phyloP scores from a whole-genome alignment of 2,888 invertebrate species.

The Notodromas monacha region DNA sequence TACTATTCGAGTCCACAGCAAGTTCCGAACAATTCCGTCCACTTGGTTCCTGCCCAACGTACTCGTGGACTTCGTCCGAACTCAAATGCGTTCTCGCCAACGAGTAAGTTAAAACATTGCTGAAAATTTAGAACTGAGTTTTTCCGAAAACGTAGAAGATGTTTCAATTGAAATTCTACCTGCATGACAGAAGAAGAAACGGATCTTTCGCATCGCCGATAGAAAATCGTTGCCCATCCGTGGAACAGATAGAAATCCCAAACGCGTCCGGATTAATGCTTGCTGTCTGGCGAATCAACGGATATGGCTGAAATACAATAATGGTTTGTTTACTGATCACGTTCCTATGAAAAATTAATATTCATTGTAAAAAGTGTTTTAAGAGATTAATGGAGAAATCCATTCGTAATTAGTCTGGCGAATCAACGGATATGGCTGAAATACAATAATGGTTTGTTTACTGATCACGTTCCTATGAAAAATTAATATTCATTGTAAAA shows the following conservation, averaged over 20 bases:
- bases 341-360: too few species aligned
- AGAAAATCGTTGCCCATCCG: constrained; percentile 17
- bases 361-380: too few species aligned
- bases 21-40: constrained; percentile 16
- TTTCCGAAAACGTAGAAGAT: too few species aligned
- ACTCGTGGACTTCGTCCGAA: constrained; percentile 16
- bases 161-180: too few species aligned
- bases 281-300: constrained; percentile 19
- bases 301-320: constrained; percentile 14
- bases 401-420: too few species aligned
- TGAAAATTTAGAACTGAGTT: too few species aligned
- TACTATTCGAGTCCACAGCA: constrained; percentile 14
- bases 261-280: constrained; percentile 15
- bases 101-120: constrained; percentile 18
- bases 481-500: too few species aligned
- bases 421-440: too few species aligned
- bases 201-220: constrained; percentile 15
- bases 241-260: constrained; percentile 16
- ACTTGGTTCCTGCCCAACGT: constrained; percentile 18
- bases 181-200: constrained; percentile 17
- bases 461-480: too few species aligned
- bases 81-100: constrained; percentile 17
- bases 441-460: too few species aligned
- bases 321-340: too few species aligned
- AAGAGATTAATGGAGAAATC: too few species aligned